These are phyloP conservation scores for Nomada goodeniana DNA, from an alignment of 2,888 invertebrate genomes.

Conservation along the genomic window DNA sequence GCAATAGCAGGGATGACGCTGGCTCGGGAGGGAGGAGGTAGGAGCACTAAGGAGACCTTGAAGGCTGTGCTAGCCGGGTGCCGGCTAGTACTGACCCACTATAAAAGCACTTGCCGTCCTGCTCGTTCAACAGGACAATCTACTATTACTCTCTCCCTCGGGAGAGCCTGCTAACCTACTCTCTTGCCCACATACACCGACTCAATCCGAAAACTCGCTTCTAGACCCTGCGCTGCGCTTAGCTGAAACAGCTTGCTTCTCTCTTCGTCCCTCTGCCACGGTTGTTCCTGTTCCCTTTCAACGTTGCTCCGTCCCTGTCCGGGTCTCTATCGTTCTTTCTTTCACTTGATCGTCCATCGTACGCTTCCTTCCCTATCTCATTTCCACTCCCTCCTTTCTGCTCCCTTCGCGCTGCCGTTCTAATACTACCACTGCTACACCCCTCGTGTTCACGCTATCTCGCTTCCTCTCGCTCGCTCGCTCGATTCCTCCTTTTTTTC, in stretches of 20 bases:
- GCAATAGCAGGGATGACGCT: slow-evolving; percentile 62
- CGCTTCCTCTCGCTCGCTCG: slow-evolving; percentile 39
- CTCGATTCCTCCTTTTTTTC: slow-evolving; percentile 41
- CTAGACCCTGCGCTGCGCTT: slow-evolving; percentile 71
- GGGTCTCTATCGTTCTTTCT: slow-evolving; percentile 47
- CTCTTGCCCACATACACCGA: slow-evolving; percentile 73
- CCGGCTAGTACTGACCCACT: slow-evolving; percentile 83
- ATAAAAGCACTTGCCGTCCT: slow-evolving; percentile 84
- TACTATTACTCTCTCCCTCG: slow-evolving; percentile 77
- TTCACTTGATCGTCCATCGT: slow-evolving; percentile 64
- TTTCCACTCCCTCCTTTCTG: slow-evolving; percentile 66
- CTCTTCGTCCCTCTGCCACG: slow-evolving; percentile 47
- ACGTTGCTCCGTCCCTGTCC: slow-evolving; percentile 31
- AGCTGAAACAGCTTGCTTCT: slow-evolving; percentile 62
- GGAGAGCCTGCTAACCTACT: slow-evolving; percentile 82
- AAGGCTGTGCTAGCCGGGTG: slow-evolving; percentile 80
- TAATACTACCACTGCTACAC: slow-evolving; percentile 54
- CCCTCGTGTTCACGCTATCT: slow-evolving; percentile 40
- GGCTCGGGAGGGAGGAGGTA: slow-evolving; percentile 54
- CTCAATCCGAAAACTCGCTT: slow-evolving; percentile 75
- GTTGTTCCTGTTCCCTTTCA: slow-evolving; percentile 49
- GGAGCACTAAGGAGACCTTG: slow-evolving; percentile 79
- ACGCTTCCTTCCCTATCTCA: slow-evolving; percentile 67
- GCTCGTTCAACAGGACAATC: slow-evolving; percentile 77
- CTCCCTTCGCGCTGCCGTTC: slow-evolving; percentile 45